Percentiles rank a stretch among this genome's conserved stretches.
Conservation (phyloP, 2,888 invertebrate species). For the Lasioglossum malachurum region DNA sequence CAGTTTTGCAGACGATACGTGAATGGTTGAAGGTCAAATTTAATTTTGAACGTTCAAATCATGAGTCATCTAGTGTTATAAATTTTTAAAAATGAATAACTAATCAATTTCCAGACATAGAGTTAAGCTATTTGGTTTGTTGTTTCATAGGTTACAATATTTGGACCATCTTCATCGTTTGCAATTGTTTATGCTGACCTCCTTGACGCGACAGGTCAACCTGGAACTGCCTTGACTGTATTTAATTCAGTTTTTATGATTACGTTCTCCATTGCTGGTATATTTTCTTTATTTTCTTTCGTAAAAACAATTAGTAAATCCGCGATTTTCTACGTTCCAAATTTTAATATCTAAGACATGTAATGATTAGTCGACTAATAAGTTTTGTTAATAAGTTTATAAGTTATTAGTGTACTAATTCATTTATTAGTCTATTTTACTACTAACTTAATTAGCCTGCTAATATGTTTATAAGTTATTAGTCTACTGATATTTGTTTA, state of each 20-base stretch:
- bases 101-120: neutral
- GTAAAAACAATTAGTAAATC: neutral
- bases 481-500: too few relatives aligned
- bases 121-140: neutral
- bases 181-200: constrained; percentile 90
- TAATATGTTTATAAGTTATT: too few relatives aligned
- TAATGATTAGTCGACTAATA: too few relatives aligned
- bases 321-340: neutral
- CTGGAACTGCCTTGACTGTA: constrained; percentile 89
- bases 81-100: neutral
- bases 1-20: neutral
- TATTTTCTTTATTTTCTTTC: constrained; percentile 24
- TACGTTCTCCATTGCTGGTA: constrained; percentile 88
- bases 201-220: constrained; percentile 88
- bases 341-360: neutral
- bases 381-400: too few relatives aligned
- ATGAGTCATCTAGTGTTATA: neutral
- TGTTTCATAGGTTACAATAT: constrained; percentile 87
- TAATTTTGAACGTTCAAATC: too few relatives aligned
- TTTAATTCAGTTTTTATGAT: constrained; percentile 90
- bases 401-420: too few relatives aligned
- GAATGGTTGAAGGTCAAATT: neutral
- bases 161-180: constrained; percentile 90
- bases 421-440: too few relatives aligned
- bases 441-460: too few relatives aligned